These are phyloP conservation scores for Plecotus auritus DNA, from an alignment of 2,113 vertebrate species.

Conservation along the genomic window DNA sequence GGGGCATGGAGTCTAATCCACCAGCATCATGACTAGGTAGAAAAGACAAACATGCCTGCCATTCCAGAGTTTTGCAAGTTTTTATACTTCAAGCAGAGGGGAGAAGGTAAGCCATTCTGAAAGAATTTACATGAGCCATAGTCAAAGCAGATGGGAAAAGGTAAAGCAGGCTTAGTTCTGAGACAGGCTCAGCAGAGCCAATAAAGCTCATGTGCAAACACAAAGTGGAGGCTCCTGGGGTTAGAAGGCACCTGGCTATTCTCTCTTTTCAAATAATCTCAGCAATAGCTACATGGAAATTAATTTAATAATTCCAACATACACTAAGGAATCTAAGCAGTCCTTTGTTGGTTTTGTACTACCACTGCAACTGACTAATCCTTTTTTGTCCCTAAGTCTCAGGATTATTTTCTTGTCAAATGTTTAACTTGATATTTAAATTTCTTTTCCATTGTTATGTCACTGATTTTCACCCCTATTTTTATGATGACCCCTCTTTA, in stretches of 20 bases:
- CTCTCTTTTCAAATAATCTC: background rate
- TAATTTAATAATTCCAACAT: background rate
- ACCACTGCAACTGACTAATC: background rate
- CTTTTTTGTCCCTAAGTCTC: background rate
- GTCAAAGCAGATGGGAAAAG: background rate
- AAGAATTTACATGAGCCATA: background rate
- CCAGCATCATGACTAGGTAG: background rate
- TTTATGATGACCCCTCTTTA: background rate
- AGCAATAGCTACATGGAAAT: background rate
- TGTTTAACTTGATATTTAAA: background rate
- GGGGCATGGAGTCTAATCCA: background rate
- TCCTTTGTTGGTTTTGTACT: background rate
- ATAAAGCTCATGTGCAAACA: background rate
- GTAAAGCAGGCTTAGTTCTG: background rate
- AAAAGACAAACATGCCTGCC: background rate
- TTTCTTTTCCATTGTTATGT: background rate
- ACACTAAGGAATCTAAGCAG: background rate
- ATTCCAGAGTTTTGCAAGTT: background rate
- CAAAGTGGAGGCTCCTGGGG: background rate
- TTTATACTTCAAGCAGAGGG: too few species aligned
- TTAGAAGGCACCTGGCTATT: background rate
- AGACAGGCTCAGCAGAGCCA: background rate
- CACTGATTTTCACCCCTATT: background rate
- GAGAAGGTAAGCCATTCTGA: background rate
- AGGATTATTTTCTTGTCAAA: background rate